These are phyloP conservation scores for Aleadryas rufinucha DNA, from an alignment of 2,113 vertebrate species.

Conservation along the genomic window DNA sequence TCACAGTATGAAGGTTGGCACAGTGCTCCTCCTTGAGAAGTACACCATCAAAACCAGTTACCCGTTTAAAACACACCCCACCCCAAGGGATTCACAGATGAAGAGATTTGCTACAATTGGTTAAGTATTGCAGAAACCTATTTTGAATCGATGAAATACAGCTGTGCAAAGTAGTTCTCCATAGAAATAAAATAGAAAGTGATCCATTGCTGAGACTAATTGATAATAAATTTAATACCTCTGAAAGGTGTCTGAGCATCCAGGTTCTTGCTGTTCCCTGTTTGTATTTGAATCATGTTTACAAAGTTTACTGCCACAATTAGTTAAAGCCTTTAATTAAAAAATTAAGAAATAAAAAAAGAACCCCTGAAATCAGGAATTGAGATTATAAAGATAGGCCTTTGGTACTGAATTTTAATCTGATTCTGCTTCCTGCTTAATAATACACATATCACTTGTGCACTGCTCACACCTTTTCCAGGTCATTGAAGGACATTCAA, in stretches of 20 bases:
- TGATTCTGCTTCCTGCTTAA: neutral
- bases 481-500: neutral
- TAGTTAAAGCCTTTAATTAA: neutral
- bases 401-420: neutral
- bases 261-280: neutral
- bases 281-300: neutral
- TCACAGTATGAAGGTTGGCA: conserved; percentile 80
- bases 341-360: neutral
- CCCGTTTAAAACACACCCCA: conserved; percentile 77
- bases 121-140: conserved; percentile 68
- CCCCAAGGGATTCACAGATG: conserved; percentile 77
- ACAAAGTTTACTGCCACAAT: neutral
- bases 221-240: neutral
- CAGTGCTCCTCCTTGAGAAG: conserved; percentile 83
- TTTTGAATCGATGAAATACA: neutral
- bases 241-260: neutral
- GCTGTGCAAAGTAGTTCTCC: neutral
- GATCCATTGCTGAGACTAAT: neutral
- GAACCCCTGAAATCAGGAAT: neutral
- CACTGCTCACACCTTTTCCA: neutral
- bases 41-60: conserved; percentile 84
- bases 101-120: conserved; percentile 81
- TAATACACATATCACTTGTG: neutral
- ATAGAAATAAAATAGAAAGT: neutral
- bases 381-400: neutral